Evolutionary conservation across 2,888 invertebrate genomes (phyloP).

Genomic region (Zaprionus bogoriensis): DNA sequence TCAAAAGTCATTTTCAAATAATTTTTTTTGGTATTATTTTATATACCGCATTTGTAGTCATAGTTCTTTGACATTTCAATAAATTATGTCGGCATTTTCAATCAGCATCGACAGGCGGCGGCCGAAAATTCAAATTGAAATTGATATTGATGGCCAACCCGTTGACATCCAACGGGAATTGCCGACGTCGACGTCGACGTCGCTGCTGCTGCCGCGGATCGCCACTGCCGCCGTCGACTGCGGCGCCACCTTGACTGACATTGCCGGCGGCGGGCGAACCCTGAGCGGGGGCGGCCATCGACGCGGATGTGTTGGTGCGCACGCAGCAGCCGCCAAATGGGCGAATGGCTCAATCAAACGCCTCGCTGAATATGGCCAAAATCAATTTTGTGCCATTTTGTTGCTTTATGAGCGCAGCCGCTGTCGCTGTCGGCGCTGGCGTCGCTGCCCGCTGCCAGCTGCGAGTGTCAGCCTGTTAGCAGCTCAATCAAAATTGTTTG

Average conservation of each 20-base stretch:
- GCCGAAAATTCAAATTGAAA: conserved; percentile 31
- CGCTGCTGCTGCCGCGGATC: not conserved
- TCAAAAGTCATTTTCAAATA: too few relatives aligned
- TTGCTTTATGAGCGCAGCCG: conserved; percentile 45
- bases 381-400: conserved; percentile 65
- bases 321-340: conserved; percentile 23
- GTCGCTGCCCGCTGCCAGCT: conserved; percentile 1
- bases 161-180: conserved; percentile 24
- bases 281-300: conserved; percentile 29
- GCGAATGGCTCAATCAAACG: conserved; percentile 38
- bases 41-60: too few relatives aligned
- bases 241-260: conserved; percentile 48
- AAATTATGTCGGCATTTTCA: conserved; percentile 55
- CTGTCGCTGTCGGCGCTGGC: not conserved
- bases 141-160: conserved; percentile 36
- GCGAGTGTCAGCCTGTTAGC: conserved; percentile 46
- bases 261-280: conserved; percentile 28
- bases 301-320: conserved; percentile 44
- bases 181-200: not conserved
- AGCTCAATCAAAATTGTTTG: conserved; percentile 65
- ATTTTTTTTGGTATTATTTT: too few relatives aligned
- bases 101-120: conserved; percentile 57
- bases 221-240: conserved; percentile 5
- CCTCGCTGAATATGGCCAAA: conserved; percentile 55
- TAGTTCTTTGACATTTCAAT: conserved; percentile 55